These are phyloP conservation scores for Thripadectes ignobilis DNA, from an alignment of 2,797 vertebrate species.

Conservation along the genomic window DNA sequence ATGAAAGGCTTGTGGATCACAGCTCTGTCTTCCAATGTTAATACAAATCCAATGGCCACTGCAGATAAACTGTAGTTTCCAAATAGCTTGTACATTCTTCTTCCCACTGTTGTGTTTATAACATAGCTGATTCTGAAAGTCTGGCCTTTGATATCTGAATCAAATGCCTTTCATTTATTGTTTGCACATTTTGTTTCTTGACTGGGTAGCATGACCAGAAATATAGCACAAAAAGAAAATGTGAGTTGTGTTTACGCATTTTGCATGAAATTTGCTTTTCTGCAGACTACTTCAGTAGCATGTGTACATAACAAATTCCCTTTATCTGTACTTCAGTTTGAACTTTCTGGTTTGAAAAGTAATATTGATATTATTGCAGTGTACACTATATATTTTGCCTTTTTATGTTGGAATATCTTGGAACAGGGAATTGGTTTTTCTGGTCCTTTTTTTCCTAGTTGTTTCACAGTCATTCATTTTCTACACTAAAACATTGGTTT, in stretches of 20 bases:
- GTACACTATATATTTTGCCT: not conserved
- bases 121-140: not conserved
- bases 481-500: not conserved
- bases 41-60: not conserved
- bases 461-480: not conserved
- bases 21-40: not conserved
- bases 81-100: not conserved
- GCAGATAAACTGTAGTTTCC: not conserved
- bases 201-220: not conserved
- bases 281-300: not conserved
- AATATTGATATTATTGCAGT: not conserved
- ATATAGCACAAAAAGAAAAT: not conserved
- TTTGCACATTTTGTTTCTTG: not conserved
- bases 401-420: not conserved
- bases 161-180: not conserved
- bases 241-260: not conserved
- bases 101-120: not conserved
- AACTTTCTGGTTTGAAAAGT: not conserved
- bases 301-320: not conserved
- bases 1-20: not conserved
- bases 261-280: not conserved
- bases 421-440: not conserved
- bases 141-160: not conserved
- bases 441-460: not conserved
- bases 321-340: not conserved